Evolutionary conservation across 2,113 vertebrate species (phyloP).

Genomic region (Thamnophis sirtalis): DNA sequence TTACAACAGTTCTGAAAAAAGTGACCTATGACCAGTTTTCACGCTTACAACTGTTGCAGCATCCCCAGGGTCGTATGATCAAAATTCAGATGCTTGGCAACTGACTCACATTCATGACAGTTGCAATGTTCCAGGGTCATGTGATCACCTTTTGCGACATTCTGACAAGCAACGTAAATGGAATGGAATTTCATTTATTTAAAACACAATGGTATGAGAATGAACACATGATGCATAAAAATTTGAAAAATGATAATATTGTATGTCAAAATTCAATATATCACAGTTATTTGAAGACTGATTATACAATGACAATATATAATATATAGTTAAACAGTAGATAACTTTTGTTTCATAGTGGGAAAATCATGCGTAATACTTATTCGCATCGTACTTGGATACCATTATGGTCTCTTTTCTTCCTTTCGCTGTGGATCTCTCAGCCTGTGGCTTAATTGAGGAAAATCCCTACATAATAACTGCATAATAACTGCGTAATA

Average conservation of each 20-base stretch:
- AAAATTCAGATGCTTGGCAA: neutral
- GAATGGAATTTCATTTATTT: neutral
- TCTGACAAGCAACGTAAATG: neutral
- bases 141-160: neutral
- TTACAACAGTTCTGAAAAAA: neutral
- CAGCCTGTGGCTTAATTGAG: neutral
- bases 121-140: neutral
- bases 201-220: neutral
- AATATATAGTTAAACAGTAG: neutral
- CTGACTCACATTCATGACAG: neutral
- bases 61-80: neutral
- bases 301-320: slow-evolving; percentile 11
- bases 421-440: slow-evolving; percentile 15
- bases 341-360: neutral
- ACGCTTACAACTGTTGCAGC: neutral
- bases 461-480: slow-evolving; percentile 5
- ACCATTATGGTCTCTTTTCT: slow-evolving; percentile 1
- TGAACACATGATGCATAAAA: neutral
- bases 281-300: neutral
- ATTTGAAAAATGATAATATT: slow-evolving; percentile 24
- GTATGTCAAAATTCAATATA: neutral
- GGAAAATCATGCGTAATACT: neutral
- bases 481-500: slow-evolving; percentile 30
- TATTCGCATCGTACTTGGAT: slow-evolving; percentile 22
- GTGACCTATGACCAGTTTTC: neutral